Percentiles rank a stretch among this genome's conserved stretches.
phyloP scores from a whole-genome alignment of 2,888 invertebrate genomes.

The Galerucella pusilla region DNA sequence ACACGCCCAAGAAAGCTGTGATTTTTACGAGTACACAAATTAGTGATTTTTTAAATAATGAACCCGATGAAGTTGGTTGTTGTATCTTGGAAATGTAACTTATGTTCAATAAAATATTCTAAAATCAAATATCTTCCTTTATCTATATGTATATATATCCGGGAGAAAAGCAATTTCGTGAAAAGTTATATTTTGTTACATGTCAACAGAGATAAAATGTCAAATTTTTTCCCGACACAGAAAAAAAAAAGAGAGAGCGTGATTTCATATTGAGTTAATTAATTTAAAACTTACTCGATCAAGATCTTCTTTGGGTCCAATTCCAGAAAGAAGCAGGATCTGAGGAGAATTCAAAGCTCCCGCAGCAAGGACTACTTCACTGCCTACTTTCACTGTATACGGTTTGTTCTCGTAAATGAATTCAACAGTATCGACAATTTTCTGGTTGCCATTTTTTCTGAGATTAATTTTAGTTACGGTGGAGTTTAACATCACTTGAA shows the following conservation, averaged over 20 bases:
- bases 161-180: too few species aligned
- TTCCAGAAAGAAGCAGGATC: constrained; percentile 74
- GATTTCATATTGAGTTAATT: neutral
- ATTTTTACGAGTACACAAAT: too few species aligned
- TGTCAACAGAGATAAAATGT: too few species aligned
- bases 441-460: constrained; percentile 62
- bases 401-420: constrained; percentile 68
- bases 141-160: too few species aligned
- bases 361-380: constrained; percentile 72
- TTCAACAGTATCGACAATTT: constrained; percentile 71
- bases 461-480: constrained; percentile 71
- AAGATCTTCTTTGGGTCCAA: constrained; percentile 73
- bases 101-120: too few species aligned
- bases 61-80: too few species aligned
- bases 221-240: neutral
- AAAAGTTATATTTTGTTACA: too few species aligned
- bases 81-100: too few species aligned
- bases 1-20: too few species aligned
- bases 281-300: constrained; percentile 55
- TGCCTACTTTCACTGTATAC: constrained; percentile 66
- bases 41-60: too few species aligned
- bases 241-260: too few species aligned
- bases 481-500: constrained; percentile 73
- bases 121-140: too few species aligned
- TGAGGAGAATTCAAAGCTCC: constrained; percentile 77